phyloP scores from a whole-genome alignment of 2,888 invertebrate species.

The Byasa hedistus region DNA sequence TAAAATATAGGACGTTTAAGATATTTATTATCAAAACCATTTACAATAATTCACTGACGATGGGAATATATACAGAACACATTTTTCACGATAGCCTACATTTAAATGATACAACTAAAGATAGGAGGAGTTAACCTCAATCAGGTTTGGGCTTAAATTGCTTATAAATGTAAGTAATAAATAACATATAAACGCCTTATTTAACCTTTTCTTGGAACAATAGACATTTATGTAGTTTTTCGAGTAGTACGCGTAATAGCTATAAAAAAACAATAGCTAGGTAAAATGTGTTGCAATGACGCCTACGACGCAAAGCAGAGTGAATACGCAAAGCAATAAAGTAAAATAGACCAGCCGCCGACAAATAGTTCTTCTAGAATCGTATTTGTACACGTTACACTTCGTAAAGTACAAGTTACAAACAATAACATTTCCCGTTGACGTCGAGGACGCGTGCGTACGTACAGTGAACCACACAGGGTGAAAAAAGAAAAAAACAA shows the following conservation, averaged over 20 bases:
- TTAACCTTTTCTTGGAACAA: background rate
- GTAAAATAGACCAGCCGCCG: constrained; percentile 26
- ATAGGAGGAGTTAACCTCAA: no score
- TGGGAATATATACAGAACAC: no score
- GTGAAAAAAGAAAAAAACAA: constrained; percentile 15
- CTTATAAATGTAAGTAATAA: no score
- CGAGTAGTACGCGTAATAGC: no score
- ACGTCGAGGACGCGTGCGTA: constrained; percentile 39
- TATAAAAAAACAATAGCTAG: no score
- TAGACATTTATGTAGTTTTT: no score
- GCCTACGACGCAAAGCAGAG: constrained; percentile 3
- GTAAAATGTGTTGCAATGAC: constrained; percentile 5
- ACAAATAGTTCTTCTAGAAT: constrained; percentile 31
- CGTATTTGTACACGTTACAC: constrained; percentile 40
- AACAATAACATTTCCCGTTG: constrained; percentile 43
- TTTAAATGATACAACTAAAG: no score
- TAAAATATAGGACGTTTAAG: no score
- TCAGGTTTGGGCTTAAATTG: no score
- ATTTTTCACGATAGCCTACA: no score
- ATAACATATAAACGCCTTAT: background rate
- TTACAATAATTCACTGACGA: no score
- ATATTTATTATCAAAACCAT: no score
- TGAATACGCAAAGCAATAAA: constrained; percentile 20
- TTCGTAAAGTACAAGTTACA: constrained; percentile 40
- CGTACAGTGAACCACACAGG: constrained; percentile 25